Percentiles rank a stretch among this genome's conserved stretches.
Conservation (phyloP, 2,113 vertebrate genomes). For the Ammodytes dubius region DNA sequence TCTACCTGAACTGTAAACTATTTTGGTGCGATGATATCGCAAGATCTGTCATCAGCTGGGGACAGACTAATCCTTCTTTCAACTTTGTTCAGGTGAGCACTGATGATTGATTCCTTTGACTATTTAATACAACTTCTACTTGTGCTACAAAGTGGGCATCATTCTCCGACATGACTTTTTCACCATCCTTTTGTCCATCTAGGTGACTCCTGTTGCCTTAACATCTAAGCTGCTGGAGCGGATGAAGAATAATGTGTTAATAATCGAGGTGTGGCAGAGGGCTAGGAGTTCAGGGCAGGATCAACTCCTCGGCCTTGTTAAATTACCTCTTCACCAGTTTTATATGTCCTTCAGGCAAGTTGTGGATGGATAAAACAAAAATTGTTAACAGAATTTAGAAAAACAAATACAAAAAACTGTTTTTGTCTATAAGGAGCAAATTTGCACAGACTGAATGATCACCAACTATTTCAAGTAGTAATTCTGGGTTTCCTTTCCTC, state of each 20-base stretch:
- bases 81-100: conserved; percentile 90
- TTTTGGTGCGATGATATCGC: conserved; percentile 89
- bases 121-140: not conserved
- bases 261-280: conserved; percentile 96
- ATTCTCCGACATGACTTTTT: not conserved
- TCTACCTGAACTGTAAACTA: conserved; percentile 94
- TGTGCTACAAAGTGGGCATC: not conserved
- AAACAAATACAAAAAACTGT: not conserved
- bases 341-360: conserved; percentile 95
- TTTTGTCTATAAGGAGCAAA: not conserved
- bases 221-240: conserved; percentile 88
- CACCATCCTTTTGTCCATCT: not conserved
- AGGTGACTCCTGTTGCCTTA: conserved; percentile 93
- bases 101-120: not conserved
- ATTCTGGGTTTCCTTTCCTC: too few species aligned
- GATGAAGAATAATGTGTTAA: conserved; percentile 95
- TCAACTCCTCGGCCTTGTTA: conserved; percentile 91
- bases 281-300: conserved; percentile 84
- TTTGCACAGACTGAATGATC: not conserved
- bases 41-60: conserved; percentile 89
- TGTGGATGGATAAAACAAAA: not conserved
- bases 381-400: not conserved
- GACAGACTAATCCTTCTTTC: conserved; percentile 88
- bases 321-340: conserved; percentile 96
- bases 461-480: not conserved